These are phyloP conservation scores for Salvelinus namaycush DNA, from an alignment of 2,113 vertebrate species.

Conservation along the genomic window DNA sequence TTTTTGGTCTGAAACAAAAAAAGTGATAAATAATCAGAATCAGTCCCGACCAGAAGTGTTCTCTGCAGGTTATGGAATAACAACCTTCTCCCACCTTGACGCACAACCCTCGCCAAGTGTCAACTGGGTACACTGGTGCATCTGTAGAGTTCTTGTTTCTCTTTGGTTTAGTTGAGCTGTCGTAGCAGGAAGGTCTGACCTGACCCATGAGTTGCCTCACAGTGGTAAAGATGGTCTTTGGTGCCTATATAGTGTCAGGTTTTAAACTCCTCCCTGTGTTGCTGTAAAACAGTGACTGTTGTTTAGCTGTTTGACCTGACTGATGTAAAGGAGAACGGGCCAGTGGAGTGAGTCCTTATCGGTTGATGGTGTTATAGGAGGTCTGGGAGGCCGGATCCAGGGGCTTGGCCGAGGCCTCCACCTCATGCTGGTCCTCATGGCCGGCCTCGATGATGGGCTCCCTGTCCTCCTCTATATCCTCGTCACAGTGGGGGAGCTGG, in stretches of 20 bases:
- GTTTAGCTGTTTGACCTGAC: not conserved
- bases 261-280: not conserved
- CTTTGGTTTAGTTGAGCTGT: not conserved
- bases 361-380: slow-evolving; percentile 79
- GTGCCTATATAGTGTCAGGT: not conserved
- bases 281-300: not conserved
- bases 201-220: not conserved
- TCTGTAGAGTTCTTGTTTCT: not conserved
- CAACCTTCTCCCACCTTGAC: not conserved
- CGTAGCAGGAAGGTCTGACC: not conserved
- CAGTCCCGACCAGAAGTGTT: too few species aligned
- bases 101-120: not conserved
- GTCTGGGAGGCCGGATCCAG: slow-evolving; percentile 60
- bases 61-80: not conserved
- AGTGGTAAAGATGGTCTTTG: not conserved
- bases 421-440: not conserved
- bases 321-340: not conserved
- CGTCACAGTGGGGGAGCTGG: slow-evolving; percentile 73
- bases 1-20: not conserved
- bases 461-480: slow-evolving; percentile 53
- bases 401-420: slow-evolving; percentile 30
- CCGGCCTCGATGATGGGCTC: slow-evolving; percentile 60
- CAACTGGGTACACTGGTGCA: not conserved
- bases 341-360: slow-evolving; percentile 16
- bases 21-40: not conserved